Evolutionary conservation across 1,140 invertebrate species (phyloP), one percentile per base, ranked within the genome.

Genomic region (Tribolium castaneum): DNA sequence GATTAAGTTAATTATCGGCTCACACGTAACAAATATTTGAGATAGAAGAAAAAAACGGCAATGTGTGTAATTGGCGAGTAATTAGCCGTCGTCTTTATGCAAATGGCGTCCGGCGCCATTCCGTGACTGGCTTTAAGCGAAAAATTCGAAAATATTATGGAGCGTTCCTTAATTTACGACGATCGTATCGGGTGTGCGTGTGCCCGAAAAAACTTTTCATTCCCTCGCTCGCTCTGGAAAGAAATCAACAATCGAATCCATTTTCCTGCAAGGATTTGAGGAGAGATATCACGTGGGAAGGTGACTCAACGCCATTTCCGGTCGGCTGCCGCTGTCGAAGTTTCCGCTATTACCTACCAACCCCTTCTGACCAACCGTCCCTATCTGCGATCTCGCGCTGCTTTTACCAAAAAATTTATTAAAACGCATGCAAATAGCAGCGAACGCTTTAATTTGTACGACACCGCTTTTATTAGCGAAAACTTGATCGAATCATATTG

Each of bases 251-350:
- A 62, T 54, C 56, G 56, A 62, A 54, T 54, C 52, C 52, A 54
- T 54, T 62, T 62, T 62, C 22, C 19, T 54, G 19, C 4, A n/a
- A 25, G 54, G 54, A 39, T 19, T 22, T 66, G n/a, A 7, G 59
- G 30, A 39, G 59, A 66, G 59, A 66, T 66, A 66, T 39, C 59
- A 66, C 59, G 22, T 66, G 59, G 25, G 22, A 59, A 66, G 80
- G 79, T 82, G 81, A 82, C 75, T 82, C 81, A 81, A 82, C 77
- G 59, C 62, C 73, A 76, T 78, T 79, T 82, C 81, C 81, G 77
- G 81, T 80, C 81, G 77, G 79, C 77, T 75, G 81, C 79, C 79
- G 56, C 81, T 80, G 79, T 80, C 81, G 81, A 82, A 74, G 81
- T 77, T 82, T 82, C 81, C 81, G 80, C 77, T 80, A 77, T 77